Percentiles rank a stretch among this genome's conserved stretches.
phyloP scores from a whole-genome alignment of 2,888 invertebrate species.

The Formica aserva region DNA sequence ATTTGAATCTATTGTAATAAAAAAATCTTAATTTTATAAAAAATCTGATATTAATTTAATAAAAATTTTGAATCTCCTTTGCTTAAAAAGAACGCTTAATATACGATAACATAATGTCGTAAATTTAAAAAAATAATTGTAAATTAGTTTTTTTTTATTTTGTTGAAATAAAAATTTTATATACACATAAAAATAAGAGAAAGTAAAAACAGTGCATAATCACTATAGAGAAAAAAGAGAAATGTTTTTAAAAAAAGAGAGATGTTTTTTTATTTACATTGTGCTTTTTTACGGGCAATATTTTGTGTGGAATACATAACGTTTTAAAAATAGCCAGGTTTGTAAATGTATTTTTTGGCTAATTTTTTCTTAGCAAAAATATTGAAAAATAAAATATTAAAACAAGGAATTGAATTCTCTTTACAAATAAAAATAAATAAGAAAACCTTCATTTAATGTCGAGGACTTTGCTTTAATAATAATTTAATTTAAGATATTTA shows the following conservation, averaged over 20 bases:
- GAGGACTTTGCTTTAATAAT: constrained; percentile 27
- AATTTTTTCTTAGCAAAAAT: neutral
- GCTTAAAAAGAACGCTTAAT: neutral
- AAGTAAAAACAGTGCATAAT: neutral
- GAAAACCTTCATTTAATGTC: constrained; percentile 6
- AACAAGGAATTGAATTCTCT: neutral
- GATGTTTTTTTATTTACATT: neutral
- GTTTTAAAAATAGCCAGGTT: neutral
- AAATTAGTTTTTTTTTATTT: neutral
- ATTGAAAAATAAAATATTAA: constrained; percentile 1
- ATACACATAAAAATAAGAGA: neutral
- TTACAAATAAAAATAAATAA: constrained; percentile 16
- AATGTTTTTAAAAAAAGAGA: neutral
- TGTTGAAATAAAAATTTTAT: neutral
- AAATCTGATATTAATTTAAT: neutral
- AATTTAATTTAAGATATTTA: constrained; percentile 40
- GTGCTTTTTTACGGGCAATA: neutral
- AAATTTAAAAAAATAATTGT: neutral
- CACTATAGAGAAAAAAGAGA: neutral
- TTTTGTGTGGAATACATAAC: neutral
- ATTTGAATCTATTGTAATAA: neutral
- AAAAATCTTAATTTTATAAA: neutral
- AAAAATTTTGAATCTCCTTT: neutral
- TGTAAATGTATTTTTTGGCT: neutral
- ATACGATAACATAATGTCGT: neutral